Evolutionary conservation across 2,888 invertebrate genomes (phyloP), one percentile per base, ranked within the genome.

Genomic region (Homarus gammarus): DNA sequence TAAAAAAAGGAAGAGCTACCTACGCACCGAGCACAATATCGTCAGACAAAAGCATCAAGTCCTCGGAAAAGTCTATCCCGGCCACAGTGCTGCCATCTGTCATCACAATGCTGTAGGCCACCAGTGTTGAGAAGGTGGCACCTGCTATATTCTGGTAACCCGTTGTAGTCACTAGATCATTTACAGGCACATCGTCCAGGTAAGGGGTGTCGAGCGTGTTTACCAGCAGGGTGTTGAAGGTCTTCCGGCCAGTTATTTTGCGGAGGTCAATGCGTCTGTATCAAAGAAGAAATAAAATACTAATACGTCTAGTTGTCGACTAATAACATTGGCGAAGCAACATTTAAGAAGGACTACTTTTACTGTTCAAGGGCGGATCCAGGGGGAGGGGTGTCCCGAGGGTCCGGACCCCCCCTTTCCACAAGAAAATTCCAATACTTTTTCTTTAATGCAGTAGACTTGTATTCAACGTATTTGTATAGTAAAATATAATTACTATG

Each of bases 201-300:
- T 27, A 15, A 6, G 40, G n/a, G 1, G 75, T 75, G 3, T 49
- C 0, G 5, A 75, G 75, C 15, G 12, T 75, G 0, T n/a, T 27
- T 1, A 44, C 27, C 2, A n/a, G 15, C 12, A 75, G 44, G 0
- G 12, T 6, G 0, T 27, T 75, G 38, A 31, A 75, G n/a, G 44
- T 44, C 1, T 75, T 75, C 27, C 15, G 18, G 0, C 75, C 75
- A 75, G 75, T 44, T 40, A 75, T 44, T 18, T 75, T 75, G 38
- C 40, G n/a, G 3, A 44, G 10, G 31, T 75, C 75, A n/a, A 22
- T 75, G 12, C 2, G 27, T 22, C 75, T 75, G 31, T 2, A 75
- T 6, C 10, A n/a, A n/a, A 75, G 0, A 18, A 56, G 22, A 18
- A 12, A 44, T 44, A 44, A 8, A 44, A 44, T n/a, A n/a, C n/a